phyloP scores from a whole-genome alignment of 2,888 invertebrate species.

The Baccha elongata region DNA sequence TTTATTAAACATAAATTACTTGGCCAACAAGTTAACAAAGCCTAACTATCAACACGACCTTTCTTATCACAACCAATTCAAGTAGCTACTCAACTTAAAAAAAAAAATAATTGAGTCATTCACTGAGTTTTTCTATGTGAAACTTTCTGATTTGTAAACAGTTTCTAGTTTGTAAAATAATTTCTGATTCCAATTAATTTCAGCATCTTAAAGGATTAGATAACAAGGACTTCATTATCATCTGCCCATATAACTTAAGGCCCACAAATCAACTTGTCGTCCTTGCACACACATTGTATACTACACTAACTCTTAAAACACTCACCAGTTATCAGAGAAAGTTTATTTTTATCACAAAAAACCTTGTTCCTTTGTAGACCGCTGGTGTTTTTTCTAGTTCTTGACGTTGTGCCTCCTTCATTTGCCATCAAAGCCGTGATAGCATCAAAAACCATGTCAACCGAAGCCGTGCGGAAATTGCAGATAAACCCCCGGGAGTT shows the following conservation, averaged over 20 bases:
- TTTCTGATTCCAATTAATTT: slow-evolving; percentile 24
- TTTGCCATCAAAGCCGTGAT: slow-evolving; percentile 42
- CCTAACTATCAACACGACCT: background rate
- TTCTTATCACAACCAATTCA: background rate
- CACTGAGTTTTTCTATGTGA: background rate
- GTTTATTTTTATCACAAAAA: slow-evolving; percentile 42
- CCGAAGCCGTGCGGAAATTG: slow-evolving; percentile 68
- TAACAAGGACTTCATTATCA: slow-evolving; percentile 39
- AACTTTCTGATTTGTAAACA: background rate
- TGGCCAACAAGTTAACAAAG: too few species aligned
- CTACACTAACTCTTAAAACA: slow-evolving; percentile 32
- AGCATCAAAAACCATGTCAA: slow-evolving; percentile 62
- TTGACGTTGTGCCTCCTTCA: slow-evolving; percentile 25
- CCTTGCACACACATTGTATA: background rate
- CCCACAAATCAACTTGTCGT: slow-evolving; percentile 53
- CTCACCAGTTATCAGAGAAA: slow-evolving; percentile 63
- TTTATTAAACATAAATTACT: too few species aligned
- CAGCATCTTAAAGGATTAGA: slow-evolving; percentile 33
- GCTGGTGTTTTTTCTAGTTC: slow-evolving; percentile 14
- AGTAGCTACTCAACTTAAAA: background rate
- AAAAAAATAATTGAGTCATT: background rate
- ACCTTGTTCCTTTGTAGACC: slow-evolving; percentile 14
- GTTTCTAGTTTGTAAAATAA: background rate
- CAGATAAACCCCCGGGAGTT: slow-evolving; percentile 58
- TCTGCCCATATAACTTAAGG: slow-evolving; percentile 24